Base-by-base conservation (phyloP, 1,140 invertebrate genomes). In the Conus betulinus region DNA sequence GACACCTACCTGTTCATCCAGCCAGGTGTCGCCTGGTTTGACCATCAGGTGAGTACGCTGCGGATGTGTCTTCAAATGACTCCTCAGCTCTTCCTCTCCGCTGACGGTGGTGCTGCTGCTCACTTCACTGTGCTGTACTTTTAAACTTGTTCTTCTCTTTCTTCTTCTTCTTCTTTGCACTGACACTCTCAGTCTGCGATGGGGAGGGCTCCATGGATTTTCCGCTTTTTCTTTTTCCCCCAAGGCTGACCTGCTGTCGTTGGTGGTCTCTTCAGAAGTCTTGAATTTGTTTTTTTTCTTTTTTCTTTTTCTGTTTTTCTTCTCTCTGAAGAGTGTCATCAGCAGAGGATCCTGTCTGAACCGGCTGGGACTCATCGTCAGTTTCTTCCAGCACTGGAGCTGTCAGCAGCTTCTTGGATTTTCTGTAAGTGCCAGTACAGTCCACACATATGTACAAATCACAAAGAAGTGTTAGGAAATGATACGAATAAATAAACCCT, bases 81-180 rank as follows among this genome's bases (percentile, higher is more conserved):
- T 74, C 63, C 87, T 76, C 23, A 87, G 27, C 74, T 87, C 60
- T 27, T 88, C 55, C 52, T 55, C 15, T 84, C 89, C 55, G n/a
- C 67, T 74, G 51, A 79, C 17, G 51, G 71, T 17, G 15, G 91
- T 92, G 0, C 92, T 92, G 89, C 93, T 94, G 20, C 91, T 92
- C 5, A 94, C 88, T 55, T 94, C 93, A 84, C 90, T 89, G 89
- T 92, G 89, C 84, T 94, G 93, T 27, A 94, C 89, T 90, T 90
- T 91, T 91, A 60, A 89, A 91, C 83, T 92, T 92, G 57, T 92
- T 93, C 87, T 91, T 93, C 23, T 91, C 88, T 87, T 90, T 91
- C 74, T 92, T 90, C 63, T 91, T 88, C 63, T 89, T 90, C 27
- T 89, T 90, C 87, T 87, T 85, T 71, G 85, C 76, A 10, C 79